Conservation (phyloP, 2,797 vertebrate species). For the Vespertilio murinus region DNA sequence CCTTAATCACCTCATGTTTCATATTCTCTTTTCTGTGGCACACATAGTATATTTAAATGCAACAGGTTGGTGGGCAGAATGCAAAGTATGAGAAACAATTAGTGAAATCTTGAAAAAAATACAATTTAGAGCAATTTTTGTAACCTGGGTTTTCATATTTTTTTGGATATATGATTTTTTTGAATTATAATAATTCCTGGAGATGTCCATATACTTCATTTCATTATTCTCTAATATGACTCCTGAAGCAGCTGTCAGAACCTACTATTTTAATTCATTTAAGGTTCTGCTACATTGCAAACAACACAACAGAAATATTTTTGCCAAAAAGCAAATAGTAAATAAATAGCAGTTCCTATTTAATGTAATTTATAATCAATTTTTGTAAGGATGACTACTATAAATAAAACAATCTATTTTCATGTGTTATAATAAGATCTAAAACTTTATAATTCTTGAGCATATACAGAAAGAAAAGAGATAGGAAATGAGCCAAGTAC, state of each 20-base stretch:
- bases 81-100: background rate
- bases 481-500: background rate
- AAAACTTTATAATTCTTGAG: conserved; percentile 39
- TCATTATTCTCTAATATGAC: conserved; percentile 45
- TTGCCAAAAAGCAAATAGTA: conserved; percentile 50
- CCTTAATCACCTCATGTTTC: background rate
- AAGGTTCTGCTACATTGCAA: background rate
- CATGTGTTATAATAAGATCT: conserved; percentile 33
- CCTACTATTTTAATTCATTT: conserved; percentile 48
- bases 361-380: background rate
- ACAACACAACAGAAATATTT: background rate
- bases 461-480: background rate
- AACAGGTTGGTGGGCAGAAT: conserved; percentile 53
- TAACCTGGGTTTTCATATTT: background rate
- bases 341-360: background rate
- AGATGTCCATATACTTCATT: conserved; percentile 43
- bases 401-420: conserved; percentile 49
- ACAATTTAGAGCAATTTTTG: conserved; percentile 45
- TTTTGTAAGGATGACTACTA: conserved; percentile 41
- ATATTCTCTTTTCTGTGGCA: background rate
- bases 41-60: background rate
- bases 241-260: conserved; percentile 44
- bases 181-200: conserved; percentile 26
- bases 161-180: background rate
- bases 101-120: conserved; percentile 1